Percentiles rank a stretch among this genome's conserved stretches.
Conservation (phyloP, 1,140 invertebrate species). For the Drosophila nasuta region DNA sequence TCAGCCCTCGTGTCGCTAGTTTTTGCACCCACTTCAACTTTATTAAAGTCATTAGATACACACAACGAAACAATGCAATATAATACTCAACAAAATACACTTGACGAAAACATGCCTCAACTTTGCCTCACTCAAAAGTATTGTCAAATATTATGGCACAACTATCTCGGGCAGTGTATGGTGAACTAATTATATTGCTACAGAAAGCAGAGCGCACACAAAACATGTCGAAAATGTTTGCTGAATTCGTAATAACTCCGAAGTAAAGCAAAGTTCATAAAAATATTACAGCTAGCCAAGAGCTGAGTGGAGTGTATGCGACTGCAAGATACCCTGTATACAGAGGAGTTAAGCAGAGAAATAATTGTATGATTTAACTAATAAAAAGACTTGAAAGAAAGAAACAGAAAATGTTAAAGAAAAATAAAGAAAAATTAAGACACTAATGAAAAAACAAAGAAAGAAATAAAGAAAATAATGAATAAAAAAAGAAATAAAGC, state of each 20-base stretch:
- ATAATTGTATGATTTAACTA: no score
- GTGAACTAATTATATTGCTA: slow-evolving; percentile 31
- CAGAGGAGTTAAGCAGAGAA: not conserved
- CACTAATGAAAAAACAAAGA: no score
- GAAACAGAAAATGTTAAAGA: no score
- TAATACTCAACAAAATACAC: not conserved
- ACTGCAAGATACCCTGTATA: not conserved
- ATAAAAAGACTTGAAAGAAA: no score
- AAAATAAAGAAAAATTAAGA: no score
- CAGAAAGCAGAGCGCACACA: slow-evolving; percentile 5
- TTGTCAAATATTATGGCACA: no score
- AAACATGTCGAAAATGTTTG: slow-evolving; percentile 20
- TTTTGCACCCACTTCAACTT: slow-evolving; percentile 49
- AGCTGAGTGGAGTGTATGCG: not conserved
- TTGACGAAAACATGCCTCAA: slow-evolving; percentile 9
- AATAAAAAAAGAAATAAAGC: no score
- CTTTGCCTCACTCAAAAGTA: no score
- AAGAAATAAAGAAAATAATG: no score
- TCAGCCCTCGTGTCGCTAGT: slow-evolving; percentile 34
- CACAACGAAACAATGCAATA: not conserved
- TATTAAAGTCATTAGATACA: slow-evolving; percentile 54
- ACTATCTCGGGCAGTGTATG: slow-evolving; percentile 19
- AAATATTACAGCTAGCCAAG: slow-evolving; percentile 2
- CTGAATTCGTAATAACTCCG: slow-evolving; percentile 27
- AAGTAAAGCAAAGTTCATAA: slow-evolving; percentile 3